Conservation (phyloP, 1,140 invertebrate species). For the Ceratosolen fusciceps region DNA sequence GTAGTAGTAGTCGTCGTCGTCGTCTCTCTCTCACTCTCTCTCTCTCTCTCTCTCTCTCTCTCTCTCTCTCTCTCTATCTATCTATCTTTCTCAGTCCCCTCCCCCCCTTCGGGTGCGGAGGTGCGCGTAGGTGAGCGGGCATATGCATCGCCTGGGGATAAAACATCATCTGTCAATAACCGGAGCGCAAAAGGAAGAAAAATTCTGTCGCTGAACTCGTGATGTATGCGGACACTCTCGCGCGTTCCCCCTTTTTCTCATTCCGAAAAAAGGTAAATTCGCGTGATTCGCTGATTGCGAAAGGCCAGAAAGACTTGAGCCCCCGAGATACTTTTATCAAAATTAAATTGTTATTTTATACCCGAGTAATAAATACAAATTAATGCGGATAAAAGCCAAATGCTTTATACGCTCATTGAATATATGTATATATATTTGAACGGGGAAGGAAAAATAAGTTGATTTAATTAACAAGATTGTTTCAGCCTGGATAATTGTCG, state of each 20-base stretch:
- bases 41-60: too few relatives aligned
- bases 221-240: background rate
- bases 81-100: too few relatives aligned
- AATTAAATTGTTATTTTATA: conserved; percentile 4
- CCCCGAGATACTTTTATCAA: too few relatives aligned
- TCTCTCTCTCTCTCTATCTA: too few relatives aligned
- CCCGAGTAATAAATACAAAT: background rate
- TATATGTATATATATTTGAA: too few relatives aligned
- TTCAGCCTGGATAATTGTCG: background rate
- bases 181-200: conserved; percentile 50
- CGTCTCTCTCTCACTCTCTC: too few relatives aligned
- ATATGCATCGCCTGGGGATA: conserved; percentile 52
- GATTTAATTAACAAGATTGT: background rate
- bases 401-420: too few relatives aligned
- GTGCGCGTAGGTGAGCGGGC: conserved; percentile 43
- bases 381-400: background rate
- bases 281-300: too few relatives aligned
- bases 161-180: conserved; percentile 61
- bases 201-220: conserved; percentile 12
- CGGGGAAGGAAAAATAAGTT: background rate
- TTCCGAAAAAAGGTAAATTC: background rate
- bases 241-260: background rate
- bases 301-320: too few relatives aligned
- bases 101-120: conserved; percentile 41
- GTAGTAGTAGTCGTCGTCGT: too few relatives aligned